Conservation (phyloP, 2,888 invertebrate genomes). For the Anagyrus pseudococci region DNA sequence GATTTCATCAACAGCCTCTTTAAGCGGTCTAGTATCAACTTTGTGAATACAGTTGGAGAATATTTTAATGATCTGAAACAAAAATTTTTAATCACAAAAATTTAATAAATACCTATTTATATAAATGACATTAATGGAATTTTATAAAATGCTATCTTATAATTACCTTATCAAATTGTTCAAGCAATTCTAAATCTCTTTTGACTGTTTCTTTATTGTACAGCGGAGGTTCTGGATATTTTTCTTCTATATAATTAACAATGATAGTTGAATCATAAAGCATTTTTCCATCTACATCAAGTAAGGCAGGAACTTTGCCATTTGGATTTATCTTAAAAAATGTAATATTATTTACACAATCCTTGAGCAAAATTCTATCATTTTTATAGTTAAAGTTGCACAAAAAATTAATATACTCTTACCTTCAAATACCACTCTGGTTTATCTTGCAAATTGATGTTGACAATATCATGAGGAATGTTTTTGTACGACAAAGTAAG, state of each 20-base stretch:
- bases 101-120: neutral
- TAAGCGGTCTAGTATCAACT: constrained; percentile 46
- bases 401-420: too few species aligned
- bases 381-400: too few species aligned
- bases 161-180: constrained; percentile 28
- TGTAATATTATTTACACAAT: neutral
- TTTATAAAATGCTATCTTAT: neutral
- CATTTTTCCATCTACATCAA: constrained; percentile 61
- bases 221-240: constrained; percentile 64
- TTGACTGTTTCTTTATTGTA: constrained; percentile 61
- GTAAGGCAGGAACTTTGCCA: constrained; percentile 64
- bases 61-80: constrained; percentile 45
- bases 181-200: constrained; percentile 48
- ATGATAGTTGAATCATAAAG: constrained; percentile 66
- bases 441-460: constrained; percentile 63
- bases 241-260: constrained; percentile 66
- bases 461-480: constrained; percentile 62
- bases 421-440: constrained; percentile 64
- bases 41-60: constrained; percentile 48
- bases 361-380: too few species aligned
- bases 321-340: constrained; percentile 53
- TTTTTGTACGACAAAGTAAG: constrained; percentile 60
- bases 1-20: constrained; percentile 48
- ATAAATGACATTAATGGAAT: neutral
- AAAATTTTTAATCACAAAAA: neutral